A percentile compares a stretch with the other conserved stretches of the same genome.
These are phyloP conservation scores for Trichomalopsis sarcophagae DNA, from an alignment of 1,140 invertebrate genomes.

Conservation along the genomic window DNA sequence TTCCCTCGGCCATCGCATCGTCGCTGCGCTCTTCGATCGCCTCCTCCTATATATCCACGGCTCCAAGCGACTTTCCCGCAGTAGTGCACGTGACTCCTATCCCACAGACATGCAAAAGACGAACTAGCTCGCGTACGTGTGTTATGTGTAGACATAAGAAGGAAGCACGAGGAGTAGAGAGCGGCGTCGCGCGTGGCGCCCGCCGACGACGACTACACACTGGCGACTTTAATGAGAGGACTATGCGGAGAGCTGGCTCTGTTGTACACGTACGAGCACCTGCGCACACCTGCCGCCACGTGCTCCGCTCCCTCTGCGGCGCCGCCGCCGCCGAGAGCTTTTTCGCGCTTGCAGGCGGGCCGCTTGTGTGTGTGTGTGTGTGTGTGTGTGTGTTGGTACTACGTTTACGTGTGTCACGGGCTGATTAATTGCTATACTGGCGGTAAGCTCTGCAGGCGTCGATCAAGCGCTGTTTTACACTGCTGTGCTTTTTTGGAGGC, in stretches of 20 bases:
- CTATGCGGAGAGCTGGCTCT: neutral
- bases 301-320: neutral
- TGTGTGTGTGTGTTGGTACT: too few relatives aligned
- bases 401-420: too few relatives aligned
- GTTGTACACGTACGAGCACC: neutral
- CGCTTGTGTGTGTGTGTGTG: too few relatives aligned
- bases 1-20: conserved; percentile 71
- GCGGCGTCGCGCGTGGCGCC: conserved; percentile 25
- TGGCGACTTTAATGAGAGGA: conserved; percentile 47
- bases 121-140: neutral
- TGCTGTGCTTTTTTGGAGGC: too few relatives aligned
- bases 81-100: neutral
- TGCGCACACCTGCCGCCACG: conserved; percentile 31
- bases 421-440: too few relatives aligned
- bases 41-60: conserved; percentile 35
- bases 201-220: conserved; percentile 48
- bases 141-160: too few relatives aligned
- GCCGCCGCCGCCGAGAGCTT: neutral
- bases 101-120: neutral
- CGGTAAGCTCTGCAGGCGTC: too few relatives aligned
- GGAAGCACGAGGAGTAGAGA: neutral
- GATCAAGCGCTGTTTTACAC: too few relatives aligned
- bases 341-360: neutral
- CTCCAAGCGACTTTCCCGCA: conserved; percentile 4
- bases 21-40: conserved; percentile 60